A percentile compares a stretch with the other conserved stretches of the same genome.
Conservation (phyloP, 2,888 invertebrate genomes). For the Schrankia costaestrigalis region DNA sequence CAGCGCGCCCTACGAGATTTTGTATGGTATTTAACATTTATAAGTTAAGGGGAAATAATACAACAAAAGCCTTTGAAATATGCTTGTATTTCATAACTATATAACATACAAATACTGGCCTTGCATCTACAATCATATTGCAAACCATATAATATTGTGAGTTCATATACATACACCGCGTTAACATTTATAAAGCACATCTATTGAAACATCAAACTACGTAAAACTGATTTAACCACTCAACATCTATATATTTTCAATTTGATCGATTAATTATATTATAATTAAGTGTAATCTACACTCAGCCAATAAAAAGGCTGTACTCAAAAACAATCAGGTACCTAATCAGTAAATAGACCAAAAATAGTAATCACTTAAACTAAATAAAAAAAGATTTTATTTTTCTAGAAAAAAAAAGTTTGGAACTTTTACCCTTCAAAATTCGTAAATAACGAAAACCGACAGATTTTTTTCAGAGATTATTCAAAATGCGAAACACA, state of each 20-base stretch:
- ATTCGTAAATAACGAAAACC: too few relatives aligned
- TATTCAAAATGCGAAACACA: too few relatives aligned
- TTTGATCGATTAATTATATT: slow-evolving; percentile 26
- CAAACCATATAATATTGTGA: slow-evolving; percentile 24
- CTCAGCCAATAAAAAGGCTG: slow-evolving; percentile 7
- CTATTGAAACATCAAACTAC: slow-evolving; percentile 26
- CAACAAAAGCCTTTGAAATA: slow-evolving; percentile 25
- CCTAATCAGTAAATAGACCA: slow-evolving; percentile 19
- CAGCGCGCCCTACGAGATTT: too few relatives aligned
- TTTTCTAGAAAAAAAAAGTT: slow-evolving; percentile 13
- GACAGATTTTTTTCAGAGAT: too few relatives aligned
- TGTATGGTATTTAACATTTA: too few relatives aligned
- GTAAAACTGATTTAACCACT: slow-evolving; percentile 8
- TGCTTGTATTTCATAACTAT: slow-evolving; percentile 43
- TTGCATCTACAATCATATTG: slow-evolving; percentile 24
- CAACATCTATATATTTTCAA: slow-evolving; percentile 12
- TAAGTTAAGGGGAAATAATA: slow-evolving; percentile 12
- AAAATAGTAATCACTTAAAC: slow-evolving; percentile 16
- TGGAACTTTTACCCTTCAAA: slow-evolving; percentile 27
- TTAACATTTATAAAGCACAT: slow-evolving; percentile 30
- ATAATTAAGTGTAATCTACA: slow-evolving; percentile 7
- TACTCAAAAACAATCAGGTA: slow-evolving; percentile 28
- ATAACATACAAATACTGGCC: slow-evolving; percentile 34
- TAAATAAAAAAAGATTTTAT: slow-evolving; percentile 17
- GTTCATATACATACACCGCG: slow-evolving; percentile 16